Base-by-base conservation (phyloP, 2,113 vertebrate species). In the Tiliqua scincoides region DNA sequence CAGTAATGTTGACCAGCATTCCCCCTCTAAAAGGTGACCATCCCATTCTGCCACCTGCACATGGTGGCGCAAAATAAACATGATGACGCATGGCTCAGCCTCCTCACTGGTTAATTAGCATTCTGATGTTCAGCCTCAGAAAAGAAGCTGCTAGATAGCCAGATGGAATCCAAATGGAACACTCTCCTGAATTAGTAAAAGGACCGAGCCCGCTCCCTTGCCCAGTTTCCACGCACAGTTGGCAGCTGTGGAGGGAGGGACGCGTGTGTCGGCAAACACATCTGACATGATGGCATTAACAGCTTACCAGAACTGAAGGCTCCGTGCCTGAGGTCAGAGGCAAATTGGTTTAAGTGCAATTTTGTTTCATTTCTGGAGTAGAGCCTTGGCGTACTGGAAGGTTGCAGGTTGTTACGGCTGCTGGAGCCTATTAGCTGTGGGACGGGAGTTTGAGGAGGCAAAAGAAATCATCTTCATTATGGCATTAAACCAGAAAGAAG, bases 291-390 rank as follows among this genome's bases (percentile, higher is more conserved):
- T 32, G 76, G 89, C 91, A 89, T 89, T 91, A 91, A 57, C 80
- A 88, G 85, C 91, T 95, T 89, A 88, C 85, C 84, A 89, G 83
- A 73, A 83, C 82, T 91, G 91, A 80, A 90, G 81, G 89, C 88
- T 89, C 67, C 62, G 65, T 83, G 63, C 61, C 70, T 72, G 91
- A 87, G 87, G 91, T 94, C 84, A 88, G 72, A 91, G 85, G 84
- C 84, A 91, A 93, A 93, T 92, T 75, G 88, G 57, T 91, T 91
- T 89, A 93, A 94, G 83, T 91, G 91, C 89, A 84, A 87, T 92
- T 85, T 40, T 88, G 79, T 85, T 90, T 91, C 1, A 0, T 57
- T 82, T 83, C 80, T 82, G 84, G 40, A 88, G 88, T 82, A 59
- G 52, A 84, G 81, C 90, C 89, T 79, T 88, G 35, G 90, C 83